phyloP scores from a whole-genome alignment of 1,140 invertebrate species.

The Asbolus verrucosus region DNA sequence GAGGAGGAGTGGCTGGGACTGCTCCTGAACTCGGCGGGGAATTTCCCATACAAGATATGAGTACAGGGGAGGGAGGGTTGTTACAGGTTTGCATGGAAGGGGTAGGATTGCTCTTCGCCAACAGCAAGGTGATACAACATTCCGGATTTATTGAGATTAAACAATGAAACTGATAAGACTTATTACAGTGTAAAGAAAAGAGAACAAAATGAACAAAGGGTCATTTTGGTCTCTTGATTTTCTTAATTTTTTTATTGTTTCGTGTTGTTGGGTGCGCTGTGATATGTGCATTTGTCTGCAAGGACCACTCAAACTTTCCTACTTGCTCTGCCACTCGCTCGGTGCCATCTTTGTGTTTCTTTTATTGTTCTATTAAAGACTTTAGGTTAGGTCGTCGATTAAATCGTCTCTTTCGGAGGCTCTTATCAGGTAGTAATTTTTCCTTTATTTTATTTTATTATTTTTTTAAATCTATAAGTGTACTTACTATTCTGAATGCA shows the following conservation, averaged over 20 bases:
- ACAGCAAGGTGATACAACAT: constrained; percentile 95
- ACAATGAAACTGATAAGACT: constrained; percentile 20
- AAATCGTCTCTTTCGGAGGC: constrained; percentile 23
- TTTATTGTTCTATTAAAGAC: constrained; percentile 36
- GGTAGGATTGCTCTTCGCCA: constrained; percentile 96
- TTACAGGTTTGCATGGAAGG: constrained; percentile 99
- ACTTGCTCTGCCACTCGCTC: constrained; percentile 64
- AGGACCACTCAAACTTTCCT: constrained; percentile 83
- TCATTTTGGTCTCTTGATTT: constrained; percentile 45
- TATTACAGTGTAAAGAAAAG: constrained; percentile 30
- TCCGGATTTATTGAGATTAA: constrained; percentile 28
- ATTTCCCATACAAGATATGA: constrained; percentile 98
- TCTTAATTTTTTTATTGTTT: constrained; percentile 45
- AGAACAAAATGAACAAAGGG: constrained; percentile 24
- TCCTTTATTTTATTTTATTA: constrained; percentile 52
- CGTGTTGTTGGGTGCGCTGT: constrained; percentile 63
- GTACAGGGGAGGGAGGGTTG: constrained; percentile 95
- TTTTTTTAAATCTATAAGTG: constrained; percentile 45
- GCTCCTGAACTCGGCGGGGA: constrained; percentile 95
- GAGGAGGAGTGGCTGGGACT: constrained; percentile 87
- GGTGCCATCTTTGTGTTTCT: constrained; percentile 43
- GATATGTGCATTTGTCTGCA: constrained; percentile 68
- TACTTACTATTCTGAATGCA: constrained; percentile 46
- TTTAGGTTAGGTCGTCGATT: constrained; percentile 42
- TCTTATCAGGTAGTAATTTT: constrained; percentile 52